Conservation (phyloP, 2,113 vertebrate genomes). For the Amia ocellicauda region DNA sequence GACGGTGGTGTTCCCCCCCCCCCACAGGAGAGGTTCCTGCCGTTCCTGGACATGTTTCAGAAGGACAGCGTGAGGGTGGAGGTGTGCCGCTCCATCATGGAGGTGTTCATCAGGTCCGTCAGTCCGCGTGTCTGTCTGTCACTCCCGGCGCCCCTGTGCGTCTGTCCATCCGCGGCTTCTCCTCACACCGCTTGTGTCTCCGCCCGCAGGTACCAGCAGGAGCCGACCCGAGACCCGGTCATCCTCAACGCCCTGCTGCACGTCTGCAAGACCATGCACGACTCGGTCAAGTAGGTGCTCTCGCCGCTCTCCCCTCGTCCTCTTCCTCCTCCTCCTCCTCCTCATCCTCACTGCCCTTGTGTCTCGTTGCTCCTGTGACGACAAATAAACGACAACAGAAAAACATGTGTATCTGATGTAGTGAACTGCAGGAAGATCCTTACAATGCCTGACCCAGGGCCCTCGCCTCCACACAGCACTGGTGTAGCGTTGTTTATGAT, state of each 20-base stretch:
- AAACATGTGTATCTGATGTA: no score
- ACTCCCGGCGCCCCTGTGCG: not conserved
- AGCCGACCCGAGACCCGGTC: conserved; percentile 89
- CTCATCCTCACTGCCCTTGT: no score
- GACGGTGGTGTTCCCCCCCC: not conserved
- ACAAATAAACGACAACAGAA: no score
- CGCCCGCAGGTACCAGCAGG: conserved; percentile 79
- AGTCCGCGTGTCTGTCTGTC: not conserved
- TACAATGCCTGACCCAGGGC: no score
- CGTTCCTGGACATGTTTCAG: conserved; percentile 98
- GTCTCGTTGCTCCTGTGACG: no score
- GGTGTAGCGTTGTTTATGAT: no score
- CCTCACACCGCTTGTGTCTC: not conserved
- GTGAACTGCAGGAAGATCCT: no score
- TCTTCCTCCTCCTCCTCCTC: conserved; percentile 30
- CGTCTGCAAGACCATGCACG: conserved; percentile 96
- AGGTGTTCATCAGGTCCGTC: conserved; percentile 91
- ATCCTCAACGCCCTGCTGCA: conserved; percentile 95
- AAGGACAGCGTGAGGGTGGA: conserved; percentile 93
- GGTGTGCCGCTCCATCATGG: conserved; percentile 94
- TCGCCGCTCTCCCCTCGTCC: conserved; percentile 11
- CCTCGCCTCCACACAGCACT: no score
- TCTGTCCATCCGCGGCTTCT: not conserved
- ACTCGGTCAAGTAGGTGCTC: conserved; percentile 90
- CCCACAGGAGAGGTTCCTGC: conserved; percentile 90